phyloP scores from a whole-genome alignment of 1,140 invertebrate genomes.

The Drosophila mojavensis region DNA sequence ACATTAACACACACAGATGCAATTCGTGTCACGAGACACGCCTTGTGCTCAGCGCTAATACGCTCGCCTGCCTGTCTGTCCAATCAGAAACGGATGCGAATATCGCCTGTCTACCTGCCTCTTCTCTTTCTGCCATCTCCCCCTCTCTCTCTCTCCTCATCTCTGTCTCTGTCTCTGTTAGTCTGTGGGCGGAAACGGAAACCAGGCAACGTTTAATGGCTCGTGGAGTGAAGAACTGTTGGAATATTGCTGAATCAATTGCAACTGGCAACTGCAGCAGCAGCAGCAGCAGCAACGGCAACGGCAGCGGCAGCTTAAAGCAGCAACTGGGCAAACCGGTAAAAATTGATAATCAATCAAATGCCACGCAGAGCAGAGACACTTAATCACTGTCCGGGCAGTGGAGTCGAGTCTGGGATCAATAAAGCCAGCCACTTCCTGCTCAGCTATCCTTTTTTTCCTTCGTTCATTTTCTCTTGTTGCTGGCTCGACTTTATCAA shows the following conservation, averaged over 20 bases:
- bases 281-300: constrained; percentile 32
- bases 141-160: not conserved
- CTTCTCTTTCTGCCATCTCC: not conserved
- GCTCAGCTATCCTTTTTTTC: constrained; percentile 15
- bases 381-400: constrained; percentile 74
- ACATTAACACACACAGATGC: no score
- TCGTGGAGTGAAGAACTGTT: constrained; percentile 19
- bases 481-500: constrained; percentile 63
- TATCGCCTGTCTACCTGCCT: not conserved
- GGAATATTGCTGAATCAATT: constrained; percentile 66
- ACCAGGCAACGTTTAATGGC: constrained; percentile 53
- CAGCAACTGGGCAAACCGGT: constrained; percentile 32
- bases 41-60: constrained; percentile 5
- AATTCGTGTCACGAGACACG: constrained; percentile 24
- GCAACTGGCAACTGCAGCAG: no score
- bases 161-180: not conserved
- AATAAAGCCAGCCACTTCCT: constrained; percentile 13
- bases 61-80: constrained; percentile 1
- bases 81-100: constrained; percentile 42
- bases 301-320: constrained; percentile 12
- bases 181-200: constrained; percentile 39
- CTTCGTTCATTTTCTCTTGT: not conserved
- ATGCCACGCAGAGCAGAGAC: constrained; percentile 54
- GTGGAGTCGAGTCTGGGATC: constrained; percentile 10
- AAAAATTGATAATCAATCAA: constrained; percentile 81